phyloP scores from a whole-genome alignment of 2,113 vertebrate species.

The Elanoides forficatus region DNA sequence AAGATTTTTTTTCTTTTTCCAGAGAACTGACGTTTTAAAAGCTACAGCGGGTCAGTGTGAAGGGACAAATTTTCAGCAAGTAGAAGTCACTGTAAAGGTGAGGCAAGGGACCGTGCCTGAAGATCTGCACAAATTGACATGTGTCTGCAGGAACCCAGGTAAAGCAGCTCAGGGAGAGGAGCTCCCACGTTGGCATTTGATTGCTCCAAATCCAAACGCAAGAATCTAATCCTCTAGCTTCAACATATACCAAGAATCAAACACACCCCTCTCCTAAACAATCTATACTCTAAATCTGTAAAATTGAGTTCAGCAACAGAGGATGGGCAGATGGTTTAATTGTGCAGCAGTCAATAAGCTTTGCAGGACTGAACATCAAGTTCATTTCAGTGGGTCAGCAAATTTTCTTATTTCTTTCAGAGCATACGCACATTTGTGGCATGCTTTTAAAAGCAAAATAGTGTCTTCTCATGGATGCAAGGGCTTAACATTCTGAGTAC shows the following conservation, averaged over 20 bases:
- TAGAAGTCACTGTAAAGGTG: background rate
- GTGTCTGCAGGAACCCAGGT: accelerated
- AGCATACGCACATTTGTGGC: background rate
- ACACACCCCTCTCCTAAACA: background rate
- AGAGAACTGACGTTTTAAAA: background rate
- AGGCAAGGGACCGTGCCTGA: background rate
- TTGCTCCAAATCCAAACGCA: accelerated
- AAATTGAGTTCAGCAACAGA: background rate
- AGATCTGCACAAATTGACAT: accelerated
- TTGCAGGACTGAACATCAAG: background rate
- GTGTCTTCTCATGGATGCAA: background rate
- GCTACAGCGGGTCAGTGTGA: background rate
- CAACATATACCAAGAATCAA: accelerated
- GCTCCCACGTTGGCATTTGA: background rate
- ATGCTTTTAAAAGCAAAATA: background rate
- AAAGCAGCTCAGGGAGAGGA: background rate
- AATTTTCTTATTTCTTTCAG: background rate
- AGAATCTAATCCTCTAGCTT: background rate
- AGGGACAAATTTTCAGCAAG: background rate
- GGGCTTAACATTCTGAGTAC: background rate
- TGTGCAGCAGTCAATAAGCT: background rate
- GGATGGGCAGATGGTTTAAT: background rate
- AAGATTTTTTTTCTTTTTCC: background rate
- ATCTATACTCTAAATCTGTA: background rate
- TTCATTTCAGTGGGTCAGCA: background rate